Percentiles rank a stretch among this genome's conserved stretches.
Evolutionary conservation across 1,140 invertebrate genomes (phyloP).

Genomic region (Triops cancriformis): DNA sequence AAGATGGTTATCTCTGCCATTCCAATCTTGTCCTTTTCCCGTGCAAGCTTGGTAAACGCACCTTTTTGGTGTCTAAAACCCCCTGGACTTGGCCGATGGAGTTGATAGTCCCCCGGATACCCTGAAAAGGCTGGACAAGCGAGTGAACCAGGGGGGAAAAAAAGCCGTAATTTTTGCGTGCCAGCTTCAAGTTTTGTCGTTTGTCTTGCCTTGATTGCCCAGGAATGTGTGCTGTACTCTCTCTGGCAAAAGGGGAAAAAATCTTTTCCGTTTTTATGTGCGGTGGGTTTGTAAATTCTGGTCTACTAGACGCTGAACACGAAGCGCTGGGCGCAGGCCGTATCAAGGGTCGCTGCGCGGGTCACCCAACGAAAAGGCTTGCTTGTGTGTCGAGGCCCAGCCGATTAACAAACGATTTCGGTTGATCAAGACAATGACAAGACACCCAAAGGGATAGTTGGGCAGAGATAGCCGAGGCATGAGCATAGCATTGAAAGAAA

Average conservation of each 20-base stretch:
- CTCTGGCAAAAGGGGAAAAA: neutral
- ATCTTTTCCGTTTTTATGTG: neutral
- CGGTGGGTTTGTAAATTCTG: neutral
- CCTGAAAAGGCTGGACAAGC: neutral
- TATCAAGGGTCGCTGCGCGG: neutral
- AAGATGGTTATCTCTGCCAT: conserved; percentile 1
- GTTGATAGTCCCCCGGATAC: neutral
- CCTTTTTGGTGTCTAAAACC: neutral
- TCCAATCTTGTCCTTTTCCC: neutral
- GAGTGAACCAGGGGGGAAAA: neutral
- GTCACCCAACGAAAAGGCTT: neutral
- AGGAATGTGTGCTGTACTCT: neutral
- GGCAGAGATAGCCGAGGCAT: neutral
- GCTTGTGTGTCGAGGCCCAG: conserved; percentile 1
- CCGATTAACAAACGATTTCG: neutral
- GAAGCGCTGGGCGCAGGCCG: neutral
- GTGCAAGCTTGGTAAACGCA: conserved; percentile 2
- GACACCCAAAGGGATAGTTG: neutral
- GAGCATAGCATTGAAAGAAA: neutral
- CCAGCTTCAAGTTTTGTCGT: conserved; percentile 1
- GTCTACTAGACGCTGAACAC: neutral
- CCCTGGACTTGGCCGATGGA: neutral
- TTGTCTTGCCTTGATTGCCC: neutral
- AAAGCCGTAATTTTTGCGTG: conserved; percentile 6
- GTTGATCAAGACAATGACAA: conserved; percentile 10